A percentile compares a stretch with the other conserved stretches of the same genome.
Evolutionary conservation across 2,113 vertebrate species (phyloP).

Genomic region (Rutilus rutilus): DNA sequence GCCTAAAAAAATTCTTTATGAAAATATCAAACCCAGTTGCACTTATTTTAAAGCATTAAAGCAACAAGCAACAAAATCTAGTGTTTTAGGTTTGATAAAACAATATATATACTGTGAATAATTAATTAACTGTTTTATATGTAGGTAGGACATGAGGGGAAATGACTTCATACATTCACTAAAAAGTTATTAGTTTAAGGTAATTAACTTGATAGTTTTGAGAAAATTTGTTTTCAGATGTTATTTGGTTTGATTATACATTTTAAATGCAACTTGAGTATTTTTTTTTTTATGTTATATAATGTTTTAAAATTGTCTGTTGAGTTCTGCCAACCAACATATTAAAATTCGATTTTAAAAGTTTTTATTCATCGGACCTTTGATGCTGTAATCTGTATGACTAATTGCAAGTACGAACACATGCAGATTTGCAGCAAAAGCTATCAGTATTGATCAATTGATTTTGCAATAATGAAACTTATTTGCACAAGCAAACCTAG

Average conservation of each 20-base stretch:
- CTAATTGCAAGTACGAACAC: background rate
- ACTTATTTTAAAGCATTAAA: background rate
- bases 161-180: background rate
- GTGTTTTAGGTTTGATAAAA: background rate
- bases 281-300: background rate
- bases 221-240: background rate
- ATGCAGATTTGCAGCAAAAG: background rate
- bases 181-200: background rate
- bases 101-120: background rate
- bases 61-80: background rate
- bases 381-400: background rate
- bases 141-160: background rate
- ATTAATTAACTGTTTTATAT: background rate
- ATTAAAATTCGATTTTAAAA: background rate
- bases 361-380: background rate
- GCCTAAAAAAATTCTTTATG: background rate
- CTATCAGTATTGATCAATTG: slow-evolving; percentile 26
- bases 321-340: background rate
- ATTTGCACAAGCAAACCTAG: slow-evolving; percentile 19
- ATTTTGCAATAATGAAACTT: slow-evolving; percentile 24
- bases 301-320: background rate
- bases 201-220: background rate
- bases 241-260: background rate
- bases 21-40: background rate
- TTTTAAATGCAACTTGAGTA: background rate